Percentiles rank a stretch among this genome's conserved stretches.
phyloP scores from a whole-genome alignment of 1,140 invertebrate species.

The Conus ventricosus region DNA sequence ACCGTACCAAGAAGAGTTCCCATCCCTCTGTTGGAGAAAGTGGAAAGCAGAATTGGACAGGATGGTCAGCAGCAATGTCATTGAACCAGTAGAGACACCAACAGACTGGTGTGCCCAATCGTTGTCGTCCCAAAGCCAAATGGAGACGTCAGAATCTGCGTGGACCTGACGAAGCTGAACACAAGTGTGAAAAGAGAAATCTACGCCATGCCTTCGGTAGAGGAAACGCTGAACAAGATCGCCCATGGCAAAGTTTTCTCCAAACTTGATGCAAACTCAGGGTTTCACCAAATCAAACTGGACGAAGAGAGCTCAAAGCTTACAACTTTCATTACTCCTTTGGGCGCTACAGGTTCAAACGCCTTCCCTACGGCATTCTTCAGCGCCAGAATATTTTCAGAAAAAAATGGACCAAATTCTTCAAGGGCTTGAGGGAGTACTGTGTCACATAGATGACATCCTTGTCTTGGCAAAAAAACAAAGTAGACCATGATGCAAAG shows the following conservation, averaged over 20 bases:
- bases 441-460: constrained; percentile 56
- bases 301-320: constrained; percentile 45
- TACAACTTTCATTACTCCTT: constrained; percentile 73
- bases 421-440: constrained; percentile 22
- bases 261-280: constrained; percentile 28
- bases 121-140: constrained; percentile 11
- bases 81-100: no score
- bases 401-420: constrained; percentile 44
- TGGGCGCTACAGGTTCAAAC: constrained; percentile 30
- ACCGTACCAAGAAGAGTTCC: neutral
- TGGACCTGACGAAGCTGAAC: neutral
- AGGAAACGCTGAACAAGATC: constrained; percentile 18
- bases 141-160: neutral
- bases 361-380: constrained; percentile 36
- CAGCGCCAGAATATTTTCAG: constrained; percentile 36
- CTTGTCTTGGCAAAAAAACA: constrained; percentile 50
- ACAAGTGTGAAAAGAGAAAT: neutral
- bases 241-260: constrained; percentile 31
- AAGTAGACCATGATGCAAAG: constrained; percentile 48
- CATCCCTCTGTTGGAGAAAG: no score
- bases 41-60: no score
- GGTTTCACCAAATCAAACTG: constrained; percentile 45
- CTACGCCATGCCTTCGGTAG: neutral
- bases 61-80: no score
- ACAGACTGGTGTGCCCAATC: constrained; percentile 9